These are phyloP conservation scores for Stegodyphus dumicola DNA, from an alignment of 1,140 invertebrate species.

Conservation along the genomic window DNA sequence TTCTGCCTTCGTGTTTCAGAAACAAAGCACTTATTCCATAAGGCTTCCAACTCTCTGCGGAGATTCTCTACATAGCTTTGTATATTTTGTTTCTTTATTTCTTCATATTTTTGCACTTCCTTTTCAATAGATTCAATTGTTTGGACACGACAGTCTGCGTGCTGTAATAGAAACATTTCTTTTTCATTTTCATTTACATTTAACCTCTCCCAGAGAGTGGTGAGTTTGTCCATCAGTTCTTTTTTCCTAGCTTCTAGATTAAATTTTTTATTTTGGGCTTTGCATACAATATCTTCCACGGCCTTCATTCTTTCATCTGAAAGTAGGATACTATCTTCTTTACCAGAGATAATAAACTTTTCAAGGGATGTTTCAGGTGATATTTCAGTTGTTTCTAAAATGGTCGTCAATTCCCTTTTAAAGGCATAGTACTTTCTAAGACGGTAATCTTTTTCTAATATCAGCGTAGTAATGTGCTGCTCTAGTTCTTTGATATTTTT, in stretches of 20 bases:
- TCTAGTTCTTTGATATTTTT: constrained; percentile 29
- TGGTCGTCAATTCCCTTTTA: constrained; percentile 46
- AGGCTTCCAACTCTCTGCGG: constrained; percentile 75
- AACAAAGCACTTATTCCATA: constrained; percentile 80
- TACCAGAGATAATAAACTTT: constrained; percentile 34
- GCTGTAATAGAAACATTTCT: constrained; percentile 70
- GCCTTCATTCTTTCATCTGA: constrained; percentile 39
- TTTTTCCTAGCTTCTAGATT: constrained; percentile 18
- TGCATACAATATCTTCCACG: constrained; percentile 29
- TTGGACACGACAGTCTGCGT: constrained; percentile 70
- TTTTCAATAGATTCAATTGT: constrained; percentile 71
- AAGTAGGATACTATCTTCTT: constrained; percentile 21
- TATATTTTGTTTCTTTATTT: constrained; percentile 76
- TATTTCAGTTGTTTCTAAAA: constrained; percentile 46
- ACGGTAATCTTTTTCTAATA: constrained; percentile 21
- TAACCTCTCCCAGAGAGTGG: constrained; percentile 74
- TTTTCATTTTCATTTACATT: constrained; percentile 72
- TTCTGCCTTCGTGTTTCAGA: constrained; percentile 73
- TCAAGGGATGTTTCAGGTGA: constrained; percentile 53
- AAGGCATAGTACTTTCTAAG: constrained; percentile 3
- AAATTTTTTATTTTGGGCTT: constrained; percentile 34
- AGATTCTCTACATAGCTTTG: constrained; percentile 78
- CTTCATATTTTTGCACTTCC: constrained; percentile 76
- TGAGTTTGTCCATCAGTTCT: constrained; percentile 70
- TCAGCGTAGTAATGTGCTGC: constrained; percentile 35